Conservation (phyloP, 92 coral and sea anemone species). For the Palythoa grandis region DNA sequence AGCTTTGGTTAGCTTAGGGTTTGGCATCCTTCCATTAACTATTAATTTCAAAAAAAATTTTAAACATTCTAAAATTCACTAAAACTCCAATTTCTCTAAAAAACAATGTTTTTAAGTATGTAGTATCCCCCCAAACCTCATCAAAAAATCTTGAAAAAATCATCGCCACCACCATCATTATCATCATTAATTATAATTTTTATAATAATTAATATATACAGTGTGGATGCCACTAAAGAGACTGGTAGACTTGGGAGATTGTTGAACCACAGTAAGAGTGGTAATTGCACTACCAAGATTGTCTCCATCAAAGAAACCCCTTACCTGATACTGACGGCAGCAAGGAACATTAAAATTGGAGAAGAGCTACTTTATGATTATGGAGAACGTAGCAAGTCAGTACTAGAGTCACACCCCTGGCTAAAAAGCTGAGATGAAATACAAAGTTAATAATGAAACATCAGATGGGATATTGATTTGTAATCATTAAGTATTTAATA, state of each 20-base stretch:
- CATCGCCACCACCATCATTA: background rate
- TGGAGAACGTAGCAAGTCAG: constrained; percentile 89
- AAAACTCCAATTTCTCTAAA: no score
- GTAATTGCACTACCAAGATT: constrained; percentile 91
- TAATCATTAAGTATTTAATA: no score
- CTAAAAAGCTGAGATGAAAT: constrained; percentile 53
- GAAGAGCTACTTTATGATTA: constrained; percentile 93
- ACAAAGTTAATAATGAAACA: background rate
- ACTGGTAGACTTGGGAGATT: constrained; percentile 89
- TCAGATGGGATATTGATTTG: background rate
- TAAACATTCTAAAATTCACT: no score
- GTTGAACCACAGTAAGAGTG: constrained; percentile 93
- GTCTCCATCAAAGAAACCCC: constrained; percentile 76
- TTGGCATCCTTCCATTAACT: no score
- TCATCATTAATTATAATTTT: background rate
- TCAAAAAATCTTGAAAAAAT: no score
- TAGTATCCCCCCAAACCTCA: no score
- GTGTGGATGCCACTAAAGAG: constrained; percentile 97
- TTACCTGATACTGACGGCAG: constrained; percentile 80
- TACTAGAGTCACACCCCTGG: constrained; percentile 91
- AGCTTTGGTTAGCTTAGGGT: no score
- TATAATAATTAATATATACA: constrained; percentile 24
- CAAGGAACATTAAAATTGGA: constrained; percentile 65
- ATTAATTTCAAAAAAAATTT: no score
- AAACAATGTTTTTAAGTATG: no score